A percentile compares a stretch with the other conserved stretches of the same genome.
Conservation (phyloP, 2,797 vertebrate species). For the Nothura maculosa region DNA sequence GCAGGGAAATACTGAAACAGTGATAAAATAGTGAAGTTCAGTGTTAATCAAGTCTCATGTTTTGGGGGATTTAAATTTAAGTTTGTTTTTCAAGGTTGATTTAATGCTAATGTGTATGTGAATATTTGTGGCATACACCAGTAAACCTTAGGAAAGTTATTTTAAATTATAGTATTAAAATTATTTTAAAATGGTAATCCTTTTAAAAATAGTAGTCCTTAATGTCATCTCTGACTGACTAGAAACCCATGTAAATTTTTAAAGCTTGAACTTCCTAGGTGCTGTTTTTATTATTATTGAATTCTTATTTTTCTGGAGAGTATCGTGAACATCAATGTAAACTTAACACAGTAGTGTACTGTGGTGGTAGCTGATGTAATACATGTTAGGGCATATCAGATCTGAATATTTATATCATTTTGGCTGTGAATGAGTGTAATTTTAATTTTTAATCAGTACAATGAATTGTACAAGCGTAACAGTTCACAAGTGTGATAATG, state of each 20-base stretch:
- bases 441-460: background rate
- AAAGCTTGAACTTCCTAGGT: background rate
- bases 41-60: background rate
- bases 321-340: background rate
- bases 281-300: background rate
- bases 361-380: background rate
- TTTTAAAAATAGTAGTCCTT: background rate
- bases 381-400: background rate
- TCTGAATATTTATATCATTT: background rate
- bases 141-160: background rate
- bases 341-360: background rate
- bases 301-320: background rate
- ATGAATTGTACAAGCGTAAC: background rate
- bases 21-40: background rate
- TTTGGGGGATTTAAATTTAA: slow-evolving; percentile 8
- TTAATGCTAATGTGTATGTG: background rate
- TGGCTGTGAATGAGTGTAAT: background rate
- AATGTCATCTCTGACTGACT: background rate
- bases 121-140: background rate
- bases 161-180: background rate
- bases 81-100: background rate
- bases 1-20: background rate
- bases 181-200: background rate
- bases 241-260: background rate
- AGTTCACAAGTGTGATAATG: background rate